These are phyloP conservation scores for Bellardia bayeri DNA, from an alignment of 2,888 invertebrate species.

Conservation along the genomic window DNA sequence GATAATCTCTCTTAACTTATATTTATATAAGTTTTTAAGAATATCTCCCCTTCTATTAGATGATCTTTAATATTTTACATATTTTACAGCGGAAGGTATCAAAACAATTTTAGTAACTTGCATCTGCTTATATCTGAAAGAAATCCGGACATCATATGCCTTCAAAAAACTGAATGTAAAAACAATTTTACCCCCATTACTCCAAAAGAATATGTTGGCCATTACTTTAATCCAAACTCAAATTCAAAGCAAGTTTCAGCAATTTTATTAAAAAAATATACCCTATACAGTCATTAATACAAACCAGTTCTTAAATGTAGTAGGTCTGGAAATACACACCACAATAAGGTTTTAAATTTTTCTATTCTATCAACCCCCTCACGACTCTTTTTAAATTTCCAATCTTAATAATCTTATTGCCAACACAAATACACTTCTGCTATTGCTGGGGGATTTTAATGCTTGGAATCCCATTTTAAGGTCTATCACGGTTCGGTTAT, in stretches of 20 bases:
- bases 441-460: slow-evolving; percentile 14
- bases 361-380: too few relatives aligned
- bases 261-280: too few relatives aligned
- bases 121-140: slow-evolving; percentile 25
- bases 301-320: too few relatives aligned
- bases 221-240: slow-evolving; percentile 13
- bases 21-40: not conserved
- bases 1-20: not conserved
- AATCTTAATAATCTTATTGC: too few relatives aligned
- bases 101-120: slow-evolving; percentile 23
- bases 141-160: slow-evolving; percentile 33
- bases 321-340: too few relatives aligned
- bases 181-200: not conserved
- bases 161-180: slow-evolving; percentile 44
- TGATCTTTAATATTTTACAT: not conserved
- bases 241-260: too few relatives aligned
- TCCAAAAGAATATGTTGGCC: slow-evolving; percentile 7
- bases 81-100: slow-evolving; percentile 37
- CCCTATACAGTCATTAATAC: too few relatives aligned
- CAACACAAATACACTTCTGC: not conserved
- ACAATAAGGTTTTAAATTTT: too few relatives aligned
- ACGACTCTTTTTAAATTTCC: too few relatives aligned
- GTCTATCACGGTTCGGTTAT: slow-evolving; percentile 15
- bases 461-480: slow-evolving; percentile 33
- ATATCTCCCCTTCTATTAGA: too few relatives aligned